These are phyloP conservation scores for Sitobion miscanthi DNA, from an alignment of 1,140 invertebrate species.

Conservation along the genomic window DNA sequence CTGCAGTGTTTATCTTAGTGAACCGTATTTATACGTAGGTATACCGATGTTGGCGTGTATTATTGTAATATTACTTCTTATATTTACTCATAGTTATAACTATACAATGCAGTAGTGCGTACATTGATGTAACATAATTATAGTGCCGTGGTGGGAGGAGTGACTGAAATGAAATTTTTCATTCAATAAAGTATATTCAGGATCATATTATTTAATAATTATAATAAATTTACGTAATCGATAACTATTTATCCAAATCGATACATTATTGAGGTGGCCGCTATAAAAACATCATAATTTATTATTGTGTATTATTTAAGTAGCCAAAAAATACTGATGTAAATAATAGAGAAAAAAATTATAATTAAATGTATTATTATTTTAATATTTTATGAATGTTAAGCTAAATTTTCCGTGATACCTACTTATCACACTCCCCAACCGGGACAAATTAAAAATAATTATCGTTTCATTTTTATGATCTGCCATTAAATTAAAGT, in stretches of 20 bases:
- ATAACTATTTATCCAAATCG: not conserved
- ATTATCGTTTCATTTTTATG: no score
- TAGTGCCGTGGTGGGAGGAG: not conserved
- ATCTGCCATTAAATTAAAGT: no score
- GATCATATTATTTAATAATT: not conserved
- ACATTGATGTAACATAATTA: not conserved
- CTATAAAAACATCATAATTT: no score
- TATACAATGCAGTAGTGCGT: no score
- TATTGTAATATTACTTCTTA: not conserved
- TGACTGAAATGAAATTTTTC: not conserved
- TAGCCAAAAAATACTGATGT: not conserved
- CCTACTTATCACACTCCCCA: no score
- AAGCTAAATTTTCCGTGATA: not conserved
- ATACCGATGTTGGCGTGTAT: not conserved
- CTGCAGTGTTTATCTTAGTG: not conserved
- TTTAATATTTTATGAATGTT: not conserved
- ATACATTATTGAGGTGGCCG: no score
- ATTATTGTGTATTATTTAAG: not conserved
- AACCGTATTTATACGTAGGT: not conserved
- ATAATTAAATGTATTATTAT: not conserved
- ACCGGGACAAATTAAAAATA: no score
- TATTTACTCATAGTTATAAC: no score
- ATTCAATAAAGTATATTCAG: not conserved
- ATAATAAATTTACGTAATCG: not conserved
- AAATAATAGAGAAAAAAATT: not conserved